phyloP scores from a whole-genome alignment of 2,797 vertebrate species.

The Perodicticus potto region DNA sequence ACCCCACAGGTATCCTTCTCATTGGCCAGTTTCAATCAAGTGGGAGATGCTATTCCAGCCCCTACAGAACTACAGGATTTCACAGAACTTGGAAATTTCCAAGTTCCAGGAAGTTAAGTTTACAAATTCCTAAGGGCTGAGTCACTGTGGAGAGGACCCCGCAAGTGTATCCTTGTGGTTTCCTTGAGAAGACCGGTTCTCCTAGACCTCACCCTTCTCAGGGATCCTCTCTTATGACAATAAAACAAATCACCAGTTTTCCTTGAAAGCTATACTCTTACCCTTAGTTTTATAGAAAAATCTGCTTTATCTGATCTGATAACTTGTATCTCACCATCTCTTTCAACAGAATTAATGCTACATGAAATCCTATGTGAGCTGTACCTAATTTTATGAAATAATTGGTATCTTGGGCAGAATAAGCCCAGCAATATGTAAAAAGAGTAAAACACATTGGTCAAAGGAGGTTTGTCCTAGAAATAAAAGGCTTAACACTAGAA shows the following conservation, averaged over 20 bases:
- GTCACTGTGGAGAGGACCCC: no score
- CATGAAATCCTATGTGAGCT: neutral
- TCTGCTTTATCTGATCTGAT: neutral
- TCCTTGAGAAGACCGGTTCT: no score
- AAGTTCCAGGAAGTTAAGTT: no score
- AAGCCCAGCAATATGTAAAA: conserved; percentile 46
- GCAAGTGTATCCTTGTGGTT: no score
- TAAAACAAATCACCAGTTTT: neutral
- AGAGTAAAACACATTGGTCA: neutral
- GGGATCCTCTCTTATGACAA: neutral
- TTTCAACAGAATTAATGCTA: conserved; percentile 23
- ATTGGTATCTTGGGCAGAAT: conserved; percentile 24
- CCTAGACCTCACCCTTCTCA: no score
- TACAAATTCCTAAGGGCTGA: no score
- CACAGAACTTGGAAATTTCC: no score
- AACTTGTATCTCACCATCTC: neutral
- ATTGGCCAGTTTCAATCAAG: no score
- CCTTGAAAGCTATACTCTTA: neutral
- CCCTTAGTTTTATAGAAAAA: conserved; percentile 50
- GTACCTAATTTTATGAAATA: conserved; percentile 21
- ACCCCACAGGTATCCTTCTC: no score
- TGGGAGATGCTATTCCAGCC: no score
- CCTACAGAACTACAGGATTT: no score
- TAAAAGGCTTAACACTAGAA: conserved; percentile 10
- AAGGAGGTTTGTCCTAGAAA: neutral